A percentile compares a stretch with the other conserved stretches of the same genome.
These are phyloP conservation scores for Neomorphus geoffroyi DNA, from an alignment of 2,797 vertebrate genomes.

Conservation along the genomic window DNA sequence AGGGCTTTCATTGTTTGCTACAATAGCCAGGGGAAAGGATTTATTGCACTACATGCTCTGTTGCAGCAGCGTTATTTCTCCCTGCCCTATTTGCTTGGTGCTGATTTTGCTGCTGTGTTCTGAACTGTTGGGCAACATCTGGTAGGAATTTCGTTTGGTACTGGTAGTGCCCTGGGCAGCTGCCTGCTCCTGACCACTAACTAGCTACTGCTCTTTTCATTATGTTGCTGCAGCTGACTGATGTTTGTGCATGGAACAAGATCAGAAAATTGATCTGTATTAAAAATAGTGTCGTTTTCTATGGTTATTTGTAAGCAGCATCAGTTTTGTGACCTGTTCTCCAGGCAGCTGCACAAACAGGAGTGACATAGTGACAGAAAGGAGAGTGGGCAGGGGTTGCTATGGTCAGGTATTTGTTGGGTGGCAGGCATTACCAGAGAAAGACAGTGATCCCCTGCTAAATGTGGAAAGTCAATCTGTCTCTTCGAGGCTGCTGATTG, in stretches of 20 bases:
- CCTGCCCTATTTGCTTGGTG: not conserved
- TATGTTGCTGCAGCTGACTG: not conserved
- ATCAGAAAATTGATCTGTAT: conserved; percentile 26
- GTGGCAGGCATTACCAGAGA: not conserved
- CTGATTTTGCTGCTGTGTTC: not conserved
- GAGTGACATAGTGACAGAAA: not conserved
- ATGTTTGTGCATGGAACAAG: not conserved
- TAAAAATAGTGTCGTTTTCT: conserved; percentile 1
- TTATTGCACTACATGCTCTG: not conserved
- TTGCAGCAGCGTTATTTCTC: not conserved
- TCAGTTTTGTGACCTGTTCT: not conserved
- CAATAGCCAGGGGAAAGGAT: not conserved
- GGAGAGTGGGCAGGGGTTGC: not conserved
- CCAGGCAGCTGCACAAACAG: not conserved
- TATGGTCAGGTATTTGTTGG: not conserved
- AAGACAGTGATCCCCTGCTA: not conserved
- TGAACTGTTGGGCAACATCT: not conserved
- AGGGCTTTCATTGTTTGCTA: not conserved
- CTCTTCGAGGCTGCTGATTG: not conserved
- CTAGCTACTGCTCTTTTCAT: not conserved
- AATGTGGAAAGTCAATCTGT: not conserved
- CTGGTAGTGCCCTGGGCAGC: not conserved
- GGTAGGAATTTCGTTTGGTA: not conserved
- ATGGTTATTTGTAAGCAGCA: not conserved
- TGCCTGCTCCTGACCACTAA: not conserved